Conservation (phyloP, 1,140 invertebrate species). For the Battus philenor region DNA sequence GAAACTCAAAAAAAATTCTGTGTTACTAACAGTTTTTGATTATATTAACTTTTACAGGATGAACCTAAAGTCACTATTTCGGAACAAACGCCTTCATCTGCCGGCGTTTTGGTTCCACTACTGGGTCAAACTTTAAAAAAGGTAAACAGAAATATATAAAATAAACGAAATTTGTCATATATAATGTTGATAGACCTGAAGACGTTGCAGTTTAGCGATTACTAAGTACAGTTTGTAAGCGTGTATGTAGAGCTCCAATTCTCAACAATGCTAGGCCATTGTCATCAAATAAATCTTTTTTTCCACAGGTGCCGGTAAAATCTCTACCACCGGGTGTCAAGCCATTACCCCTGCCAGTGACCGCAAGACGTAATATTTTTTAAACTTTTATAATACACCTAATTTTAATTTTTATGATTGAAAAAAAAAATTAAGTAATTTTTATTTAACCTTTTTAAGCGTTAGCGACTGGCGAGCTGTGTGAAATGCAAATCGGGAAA, state of each 20-base stretch:
- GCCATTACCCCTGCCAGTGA: slow-evolving; percentile 51
- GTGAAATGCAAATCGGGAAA: slow-evolving; percentile 77
- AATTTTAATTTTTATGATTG: no score
- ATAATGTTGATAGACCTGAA: no score
- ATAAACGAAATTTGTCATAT: no score
- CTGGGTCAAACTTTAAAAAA: slow-evolving; percentile 66
- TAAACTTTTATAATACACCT: slow-evolving; percentile 7
- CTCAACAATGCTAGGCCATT: no score
- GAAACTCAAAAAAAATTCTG: no score
- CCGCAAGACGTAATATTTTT: slow-evolving; percentile 51
- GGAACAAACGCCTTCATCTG: slow-evolving; percentile 15
- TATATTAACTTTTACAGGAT: slow-evolving; percentile 3
- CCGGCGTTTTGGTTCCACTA: slow-evolving; percentile 44
- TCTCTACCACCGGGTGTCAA: slow-evolving; percentile 63
- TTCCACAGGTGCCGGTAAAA: slow-evolving; percentile 48
- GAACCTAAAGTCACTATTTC: neutral
- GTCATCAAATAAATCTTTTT: no score
- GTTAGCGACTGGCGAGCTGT: slow-evolving; percentile 40
- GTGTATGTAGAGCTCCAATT: no score
- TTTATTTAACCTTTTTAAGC: slow-evolving; percentile 25
- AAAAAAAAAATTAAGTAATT: no score
- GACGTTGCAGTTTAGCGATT: no score
- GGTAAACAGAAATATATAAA: slow-evolving; percentile 24
- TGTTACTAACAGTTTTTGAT: no score
- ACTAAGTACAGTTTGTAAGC: no score